phyloP scores from a whole-genome alignment of 35 echinoderm and acorn worm species.

The Lytechinus pictus region DNA sequence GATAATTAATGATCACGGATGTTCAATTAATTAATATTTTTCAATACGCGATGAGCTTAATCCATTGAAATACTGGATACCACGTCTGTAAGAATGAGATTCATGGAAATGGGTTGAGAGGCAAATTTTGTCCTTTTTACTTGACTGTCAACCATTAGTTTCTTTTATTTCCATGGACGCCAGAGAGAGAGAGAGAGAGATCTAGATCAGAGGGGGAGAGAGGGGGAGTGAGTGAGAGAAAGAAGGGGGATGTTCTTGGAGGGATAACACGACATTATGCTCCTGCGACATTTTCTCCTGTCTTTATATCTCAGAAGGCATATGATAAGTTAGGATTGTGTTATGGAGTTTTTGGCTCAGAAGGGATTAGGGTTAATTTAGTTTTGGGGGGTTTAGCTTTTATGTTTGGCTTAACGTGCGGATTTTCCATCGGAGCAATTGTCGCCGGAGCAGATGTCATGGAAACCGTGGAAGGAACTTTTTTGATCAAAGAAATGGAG shows the following conservation, averaged over 20 bases:
- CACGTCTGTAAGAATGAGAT: background rate
- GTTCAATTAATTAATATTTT: background rate
- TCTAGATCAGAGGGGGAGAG: background rate
- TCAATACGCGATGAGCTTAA: background rate
- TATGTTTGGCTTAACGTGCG: too few relatives aligned
- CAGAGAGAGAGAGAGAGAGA: background rate
- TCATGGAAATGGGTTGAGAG: background rate
- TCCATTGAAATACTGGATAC: background rate
- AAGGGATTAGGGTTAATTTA: too few relatives aligned
- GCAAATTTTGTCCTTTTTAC: background rate
- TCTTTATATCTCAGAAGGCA: too few relatives aligned
- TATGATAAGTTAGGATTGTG: too few relatives aligned
- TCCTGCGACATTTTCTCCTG: too few relatives aligned
- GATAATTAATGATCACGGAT: background rate
- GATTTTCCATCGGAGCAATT: too few relatives aligned
- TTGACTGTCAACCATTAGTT: background rate
- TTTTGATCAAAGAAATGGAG: background rate
- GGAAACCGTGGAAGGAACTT: too few relatives aligned
- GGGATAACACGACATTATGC: background rate
- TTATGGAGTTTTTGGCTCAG: too few relatives aligned
- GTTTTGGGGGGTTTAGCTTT: too few relatives aligned
- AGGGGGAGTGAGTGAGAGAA: background rate
- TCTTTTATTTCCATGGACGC: background rate
- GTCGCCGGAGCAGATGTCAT: too few relatives aligned
- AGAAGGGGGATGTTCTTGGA: background rate